Evolutionary conservation across 2,797 vertebrate genomes (phyloP), one percentile per base, ranked within the genome.

Genomic region (Falco novaeseelandiae): DNA sequence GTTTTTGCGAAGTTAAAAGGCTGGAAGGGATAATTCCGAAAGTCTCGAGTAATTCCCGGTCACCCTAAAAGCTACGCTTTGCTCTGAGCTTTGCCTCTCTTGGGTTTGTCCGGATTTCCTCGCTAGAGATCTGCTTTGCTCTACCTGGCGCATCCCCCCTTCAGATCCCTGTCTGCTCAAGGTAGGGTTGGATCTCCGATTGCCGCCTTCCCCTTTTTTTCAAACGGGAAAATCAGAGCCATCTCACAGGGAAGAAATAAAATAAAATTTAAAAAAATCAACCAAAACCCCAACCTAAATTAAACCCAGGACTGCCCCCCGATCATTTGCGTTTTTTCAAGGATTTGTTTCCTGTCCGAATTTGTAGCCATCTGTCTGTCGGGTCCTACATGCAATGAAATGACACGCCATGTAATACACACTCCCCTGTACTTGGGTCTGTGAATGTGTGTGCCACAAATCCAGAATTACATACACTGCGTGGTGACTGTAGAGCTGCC

Each of bases 281-380:
- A 36, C 9, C 15, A 32, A 8, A 58, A 27, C 6, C 14, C 2
- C 12, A 16, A 14, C 18, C 22, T 55, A 51, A 89, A 81, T 74
- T 4, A 36, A 67, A 34, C 5, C 65, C 81, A 44, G 73, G 46
- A 9, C 9, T 14, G 40, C 26, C 13, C 66, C 66, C 21, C 17
- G 4, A 70, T 20, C 63, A 3, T 10, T 36, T 1, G 32, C 69
- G 13, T 67, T 86, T 86, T 65, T 38, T 76, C 90, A 22, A 49
- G 87, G 82, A 34, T 29, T 72, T 40, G 78, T 49, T 96, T 91
- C 92, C 93, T 95, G 83, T 58, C 81, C 95, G 85, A 93, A 90
- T 96, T 91, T 90, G 83, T 90, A 49, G 36, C 94, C 95, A 83
- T 91, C 90, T 94, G 86, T 76, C 94, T 77, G 87, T 79, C 74